A percentile compares a stretch with the other conserved stretches of the same genome.
Evolutionary conservation across 2,888 invertebrate genomes (phyloP).

Genomic region (Ommatoiulus sabulosus): DNA sequence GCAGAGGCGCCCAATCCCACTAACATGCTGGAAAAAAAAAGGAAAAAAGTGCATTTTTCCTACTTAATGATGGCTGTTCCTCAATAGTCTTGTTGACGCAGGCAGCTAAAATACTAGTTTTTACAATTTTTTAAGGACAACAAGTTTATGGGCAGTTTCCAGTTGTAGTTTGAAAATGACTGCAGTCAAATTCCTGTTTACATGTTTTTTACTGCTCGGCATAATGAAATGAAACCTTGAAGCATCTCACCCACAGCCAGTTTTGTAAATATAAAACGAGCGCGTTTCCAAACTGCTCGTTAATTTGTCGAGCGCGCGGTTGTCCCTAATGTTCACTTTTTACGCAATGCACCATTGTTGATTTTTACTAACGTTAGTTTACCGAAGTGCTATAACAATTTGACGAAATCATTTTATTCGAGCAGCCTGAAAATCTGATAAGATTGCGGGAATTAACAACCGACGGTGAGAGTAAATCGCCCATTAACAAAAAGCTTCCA

Average conservation of each 20-base stretch:
- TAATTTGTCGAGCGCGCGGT: neutral
- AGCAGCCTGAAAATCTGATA: neutral
- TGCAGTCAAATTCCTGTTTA: neutral
- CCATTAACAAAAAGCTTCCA: too few species aligned
- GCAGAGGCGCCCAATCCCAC: neutral
- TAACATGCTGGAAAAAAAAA: neutral
- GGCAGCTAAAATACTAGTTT: neutral
- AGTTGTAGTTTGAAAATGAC: neutral
- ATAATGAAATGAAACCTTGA: neutral
- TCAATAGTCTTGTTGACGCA: neutral
- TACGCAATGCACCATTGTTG: neutral
- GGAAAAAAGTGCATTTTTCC: neutral
- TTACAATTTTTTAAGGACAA: neutral
- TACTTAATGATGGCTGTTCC: neutral
- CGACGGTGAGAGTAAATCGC: too few species aligned
- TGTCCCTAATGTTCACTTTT: neutral
- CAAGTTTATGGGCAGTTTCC: neutral
- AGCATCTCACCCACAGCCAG: neutral
- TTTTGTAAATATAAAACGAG: neutral
- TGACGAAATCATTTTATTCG: neutral
- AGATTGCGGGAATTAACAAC: too few species aligned
- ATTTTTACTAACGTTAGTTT: constrained; percentile 11
- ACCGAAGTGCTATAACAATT: neutral
- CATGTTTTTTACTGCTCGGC: neutral
- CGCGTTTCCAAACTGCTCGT: neutral